Evolutionary conservation across 2,113 vertebrate genomes (phyloP), one percentile per base, ranked within the genome.

Genomic region (Pardalotus punctatus): DNA sequence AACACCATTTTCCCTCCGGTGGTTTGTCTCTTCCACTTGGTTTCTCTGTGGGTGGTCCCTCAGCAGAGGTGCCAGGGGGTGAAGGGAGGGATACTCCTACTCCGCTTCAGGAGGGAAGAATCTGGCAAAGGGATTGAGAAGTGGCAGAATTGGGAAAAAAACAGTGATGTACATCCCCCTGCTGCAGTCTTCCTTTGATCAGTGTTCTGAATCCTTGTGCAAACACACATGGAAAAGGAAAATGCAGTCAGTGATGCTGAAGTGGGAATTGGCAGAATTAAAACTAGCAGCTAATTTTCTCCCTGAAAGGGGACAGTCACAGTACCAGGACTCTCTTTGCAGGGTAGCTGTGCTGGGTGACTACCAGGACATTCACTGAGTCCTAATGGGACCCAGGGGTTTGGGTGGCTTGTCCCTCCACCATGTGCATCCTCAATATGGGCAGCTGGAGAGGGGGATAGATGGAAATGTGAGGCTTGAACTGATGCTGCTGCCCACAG

Each of bases 51-150:
- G 47, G 48, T 10, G 3, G 53, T 40, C 64, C 7, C 2, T 3
- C 9, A 3, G 62, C 15, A 17, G 35, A 61, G 20, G 28, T 9
- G 3, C 57, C 1, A 67, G 27, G 1, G 33, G 1, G 0, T 2
- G 36, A 67, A 3, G 53, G 51, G 35, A 28, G 25, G 12, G n/a
- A 50, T 40, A n/a, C 16, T 88, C 9, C 42, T 61, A 47, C 36
- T 79, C 4, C 0, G 60, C 81, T 57, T 83, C 9, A 2, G 80
- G 29, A 60, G 31, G 42, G 40, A 45, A 70, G 36, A n/a, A 81
- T 51, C 42, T 73, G 43, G 36, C 22, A 81, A 70, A 85, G 56
- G n/a, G 24, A 31, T 28, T 58, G 35, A 76, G 43, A 93, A 82
- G 29, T 25, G 35, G 23, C 67, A 88, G 48, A 91, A 36, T 1